Conservation (phyloP, 1,140 invertebrate genomes). For the Doryteuthis pealeii region DNA sequence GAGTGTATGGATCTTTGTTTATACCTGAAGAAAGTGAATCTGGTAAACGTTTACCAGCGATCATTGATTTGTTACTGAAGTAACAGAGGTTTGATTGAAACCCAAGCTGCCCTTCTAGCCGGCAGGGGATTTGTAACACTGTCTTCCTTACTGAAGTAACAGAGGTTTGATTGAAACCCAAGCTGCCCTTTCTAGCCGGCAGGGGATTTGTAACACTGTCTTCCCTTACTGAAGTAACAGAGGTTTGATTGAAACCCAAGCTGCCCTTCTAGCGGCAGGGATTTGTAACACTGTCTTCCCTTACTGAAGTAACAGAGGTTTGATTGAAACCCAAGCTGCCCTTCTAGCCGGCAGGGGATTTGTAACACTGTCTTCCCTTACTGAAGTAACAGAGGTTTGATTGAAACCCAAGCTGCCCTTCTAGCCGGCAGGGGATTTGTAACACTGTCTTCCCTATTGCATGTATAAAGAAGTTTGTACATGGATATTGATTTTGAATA, state of each 20-base stretch:
- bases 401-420: no score
- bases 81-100: conserved; percentile 38
- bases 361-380: no score
- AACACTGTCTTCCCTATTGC: conserved; percentile 43
- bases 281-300: conserved; percentile 38
- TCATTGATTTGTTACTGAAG: conserved; percentile 53
- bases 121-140: conserved; percentile 42
- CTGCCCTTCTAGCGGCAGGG: conserved; percentile 46
- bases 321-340: conserved; percentile 41
- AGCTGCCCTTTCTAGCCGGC: no score
- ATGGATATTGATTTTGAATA: neutral
- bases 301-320: conserved; percentile 42
- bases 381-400: no score
- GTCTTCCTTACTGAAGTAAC: no score
- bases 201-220: conserved; percentile 43
- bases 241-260: conserved; percentile 37
- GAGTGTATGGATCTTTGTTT: no score
- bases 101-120: conserved; percentile 44
- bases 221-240: conserved; percentile 46
- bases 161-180: no score
- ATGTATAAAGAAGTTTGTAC: conserved; percentile 38
- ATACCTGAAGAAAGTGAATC: no score
- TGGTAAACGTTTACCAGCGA: conserved; percentile 34
- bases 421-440: no score
- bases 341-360: conserved; percentile 45